Conservation (phyloP, 2,888 invertebrate species). For the Horisme vitalbata region DNA sequence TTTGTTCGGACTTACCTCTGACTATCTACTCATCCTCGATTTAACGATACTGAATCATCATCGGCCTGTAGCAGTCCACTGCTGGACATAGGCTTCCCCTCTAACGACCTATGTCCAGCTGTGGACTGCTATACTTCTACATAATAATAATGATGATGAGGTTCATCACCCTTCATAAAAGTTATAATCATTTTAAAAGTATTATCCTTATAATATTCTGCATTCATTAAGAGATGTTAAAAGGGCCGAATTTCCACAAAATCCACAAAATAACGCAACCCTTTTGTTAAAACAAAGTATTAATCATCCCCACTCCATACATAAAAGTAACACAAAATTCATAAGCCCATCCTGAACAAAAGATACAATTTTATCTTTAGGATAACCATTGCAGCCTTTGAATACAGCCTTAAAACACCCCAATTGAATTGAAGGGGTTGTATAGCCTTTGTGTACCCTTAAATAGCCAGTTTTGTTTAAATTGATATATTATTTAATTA, state of each 20-base stretch:
- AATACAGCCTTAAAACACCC: conserved; percentile 25
- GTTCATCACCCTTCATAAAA: not conserved
- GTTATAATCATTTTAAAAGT: conserved; percentile 1
- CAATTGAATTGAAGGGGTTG: conserved; percentile 32
- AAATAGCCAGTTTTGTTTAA: conserved; percentile 42
- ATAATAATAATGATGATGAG: too few species aligned
- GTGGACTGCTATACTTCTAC: too few species aligned
- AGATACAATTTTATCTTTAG: conserved; percentile 34
- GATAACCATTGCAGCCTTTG: conserved; percentile 30
- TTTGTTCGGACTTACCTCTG: too few species aligned
- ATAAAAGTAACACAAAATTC: conserved; percentile 29
- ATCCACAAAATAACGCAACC: conserved; percentile 1
- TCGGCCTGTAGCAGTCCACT: too few species aligned
- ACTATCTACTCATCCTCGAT: too few species aligned
- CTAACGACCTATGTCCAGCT: too few species aligned
- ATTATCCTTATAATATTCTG: conserved; percentile 4
- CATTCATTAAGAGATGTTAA: conserved; percentile 13
- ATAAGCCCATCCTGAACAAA: conserved; percentile 30
- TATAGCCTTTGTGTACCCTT: conserved; percentile 41
- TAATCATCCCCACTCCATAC: conserved; percentile 19
- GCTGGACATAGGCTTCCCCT: too few species aligned
- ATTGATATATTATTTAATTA: conserved; percentile 40
- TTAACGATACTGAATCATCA: too few species aligned
- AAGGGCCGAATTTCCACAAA: conserved; percentile 1
- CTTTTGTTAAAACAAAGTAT: conserved; percentile 12